A percentile compares a stretch with the other conserved stretches of the same genome.
These are phyloP conservation scores for Lates calcarifer DNA, from an alignment of 2,113 vertebrate genomes.

Conservation along the genomic window DNA sequence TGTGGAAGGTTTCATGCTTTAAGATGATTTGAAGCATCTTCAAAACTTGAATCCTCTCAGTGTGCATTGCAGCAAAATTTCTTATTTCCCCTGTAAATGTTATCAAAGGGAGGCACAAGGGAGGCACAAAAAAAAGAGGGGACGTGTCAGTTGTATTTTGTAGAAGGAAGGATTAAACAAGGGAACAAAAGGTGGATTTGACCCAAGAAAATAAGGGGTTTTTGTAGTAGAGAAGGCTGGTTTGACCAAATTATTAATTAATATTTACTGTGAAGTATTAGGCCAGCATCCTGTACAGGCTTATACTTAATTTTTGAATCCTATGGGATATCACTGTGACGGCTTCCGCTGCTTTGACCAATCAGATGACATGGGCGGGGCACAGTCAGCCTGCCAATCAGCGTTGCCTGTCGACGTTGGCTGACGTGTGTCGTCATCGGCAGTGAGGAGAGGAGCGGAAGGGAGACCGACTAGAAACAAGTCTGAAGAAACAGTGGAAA, in stretches of 20 bases:
- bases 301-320: too few relatives aligned
- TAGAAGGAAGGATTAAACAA: slow-evolving; percentile 26
- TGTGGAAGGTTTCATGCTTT: slow-evolving; percentile 47
- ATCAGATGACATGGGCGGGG: too few relatives aligned
- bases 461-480: too few relatives aligned
- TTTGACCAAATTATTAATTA: neutral
- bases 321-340: too few relatives aligned
- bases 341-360: too few relatives aligned
- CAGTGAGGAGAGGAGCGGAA: too few relatives aligned
- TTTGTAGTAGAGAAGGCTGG: neutral
- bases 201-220: neutral
- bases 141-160: neutral
- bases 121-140: neutral
- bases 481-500: too few relatives aligned
- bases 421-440: too few relatives aligned
- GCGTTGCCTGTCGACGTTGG: too few relatives aligned
- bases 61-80: neutral
- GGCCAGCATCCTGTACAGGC: too few relatives aligned
- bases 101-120: slow-evolving; percentile 47
- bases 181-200: neutral
- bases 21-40: slow-evolving; percentile 56
- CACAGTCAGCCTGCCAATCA: too few relatives aligned
- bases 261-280: slow-evolving; percentile 1
- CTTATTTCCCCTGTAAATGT: slow-evolving; percentile 41
- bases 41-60: slow-evolving; percentile 11